A percentile compares a stretch with the other conserved stretches of the same genome.
Conservation (phyloP, 2,797 vertebrate species). For the Tapirus indicus region DNA sequence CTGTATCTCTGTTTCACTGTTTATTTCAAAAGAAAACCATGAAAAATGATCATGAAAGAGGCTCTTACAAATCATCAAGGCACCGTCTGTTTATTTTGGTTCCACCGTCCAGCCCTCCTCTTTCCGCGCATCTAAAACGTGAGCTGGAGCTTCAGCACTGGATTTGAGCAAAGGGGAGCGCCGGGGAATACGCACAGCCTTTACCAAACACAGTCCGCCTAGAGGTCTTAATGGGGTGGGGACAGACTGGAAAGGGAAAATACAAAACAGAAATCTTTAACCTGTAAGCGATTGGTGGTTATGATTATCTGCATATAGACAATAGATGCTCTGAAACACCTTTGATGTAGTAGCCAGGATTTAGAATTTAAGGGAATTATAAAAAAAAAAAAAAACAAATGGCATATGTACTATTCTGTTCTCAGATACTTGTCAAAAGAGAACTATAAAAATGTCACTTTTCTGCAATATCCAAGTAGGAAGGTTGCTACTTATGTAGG, state of each 20-base stretch:
- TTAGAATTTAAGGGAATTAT: background rate
- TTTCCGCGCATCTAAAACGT: slow-evolving; percentile 17
- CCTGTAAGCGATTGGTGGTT: background rate
- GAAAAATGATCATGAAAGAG: background rate
- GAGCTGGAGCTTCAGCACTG: background rate
- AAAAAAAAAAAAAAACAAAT: slow-evolving; percentile 11
- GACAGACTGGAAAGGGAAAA: background rate
- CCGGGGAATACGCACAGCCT: background rate
- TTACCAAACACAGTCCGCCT: background rate
- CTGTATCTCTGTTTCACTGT: background rate
- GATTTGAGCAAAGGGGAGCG: background rate
- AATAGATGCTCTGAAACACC: background rate
- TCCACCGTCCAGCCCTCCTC: background rate
- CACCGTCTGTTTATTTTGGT: slow-evolving; percentile 54
- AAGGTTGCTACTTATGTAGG: background rate
- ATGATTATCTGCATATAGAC: fast-evolving
- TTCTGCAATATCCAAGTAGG: background rate
- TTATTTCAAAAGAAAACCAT: slow-evolving; percentile 31
- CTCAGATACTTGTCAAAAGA: background rate
- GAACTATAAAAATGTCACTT: slow-evolving; percentile 3
- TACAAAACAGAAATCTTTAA: background rate
- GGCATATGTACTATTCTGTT: background rate
- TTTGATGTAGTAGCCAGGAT: background rate
- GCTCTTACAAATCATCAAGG: slow-evolving; percentile 41
- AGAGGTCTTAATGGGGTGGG: background rate